A percentile compares a stretch with the other conserved stretches of the same genome.
These are phyloP conservation scores for Lucinisca nassula DNA, from an alignment of 2,888 invertebrate species.

Conservation along the genomic window DNA sequence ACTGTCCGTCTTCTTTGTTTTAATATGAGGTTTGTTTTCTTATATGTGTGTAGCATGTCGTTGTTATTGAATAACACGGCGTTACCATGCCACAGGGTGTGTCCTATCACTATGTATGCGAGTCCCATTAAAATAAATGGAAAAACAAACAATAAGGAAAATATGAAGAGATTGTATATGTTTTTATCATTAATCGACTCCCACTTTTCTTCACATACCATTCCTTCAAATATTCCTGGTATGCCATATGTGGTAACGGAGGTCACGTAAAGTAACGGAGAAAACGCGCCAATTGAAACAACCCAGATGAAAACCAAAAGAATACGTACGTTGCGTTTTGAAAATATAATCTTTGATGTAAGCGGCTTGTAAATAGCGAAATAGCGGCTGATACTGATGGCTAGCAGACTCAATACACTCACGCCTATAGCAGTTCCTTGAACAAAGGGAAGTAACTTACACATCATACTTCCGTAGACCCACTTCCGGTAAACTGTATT, in stretches of 20 bases:
- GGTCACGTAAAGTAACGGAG: conserved; percentile 79
- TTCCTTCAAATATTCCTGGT: conserved; percentile 69
- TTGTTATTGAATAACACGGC: conserved; percentile 53
- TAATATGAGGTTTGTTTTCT: conserved; percentile 72
- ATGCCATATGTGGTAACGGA: conserved; percentile 66
- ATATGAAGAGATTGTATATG: conserved; percentile 77
- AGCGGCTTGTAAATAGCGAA: conserved; percentile 78
- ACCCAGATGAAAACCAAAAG: conserved; percentile 78
- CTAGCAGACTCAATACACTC: conserved; percentile 79
- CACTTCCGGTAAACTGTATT: conserved; percentile 79
- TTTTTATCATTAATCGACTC: conserved; percentile 63
- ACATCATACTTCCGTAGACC: conserved; percentile 78
- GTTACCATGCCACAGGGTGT: conserved; percentile 78
- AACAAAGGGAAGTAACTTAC: conserved; percentile 78
- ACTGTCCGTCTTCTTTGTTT: conserved; percentile 79
- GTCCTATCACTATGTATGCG: conserved; percentile 76
- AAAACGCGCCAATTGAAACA: conserved; percentile 72
- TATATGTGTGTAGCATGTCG: conserved; percentile 33
- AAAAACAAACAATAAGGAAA: conserved; percentile 73
- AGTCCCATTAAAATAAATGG: conserved; percentile 78
- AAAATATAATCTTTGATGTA: conserved; percentile 77
- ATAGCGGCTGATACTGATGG: conserved; percentile 80
- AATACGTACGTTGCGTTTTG: conserved; percentile 71
- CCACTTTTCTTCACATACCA: conserved; percentile 79
- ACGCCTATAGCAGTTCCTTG: conserved; percentile 80